Conservation (phyloP, 2,797 vertebrate genomes). For the Gorsachius magnificus region DNA sequence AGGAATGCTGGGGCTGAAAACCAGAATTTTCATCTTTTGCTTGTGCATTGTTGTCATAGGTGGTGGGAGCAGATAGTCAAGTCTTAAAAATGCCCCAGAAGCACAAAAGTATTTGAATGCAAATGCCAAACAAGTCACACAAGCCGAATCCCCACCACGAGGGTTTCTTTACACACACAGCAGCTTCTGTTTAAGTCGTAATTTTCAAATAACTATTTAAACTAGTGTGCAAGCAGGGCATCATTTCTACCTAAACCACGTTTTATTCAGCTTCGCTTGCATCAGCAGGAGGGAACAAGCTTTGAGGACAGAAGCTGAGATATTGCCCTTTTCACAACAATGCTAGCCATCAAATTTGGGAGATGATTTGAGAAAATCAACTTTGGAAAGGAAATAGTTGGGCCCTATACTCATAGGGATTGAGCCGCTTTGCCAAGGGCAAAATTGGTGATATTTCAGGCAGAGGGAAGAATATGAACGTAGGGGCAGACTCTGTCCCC, state of each 20-base stretch:
- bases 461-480: not conserved
- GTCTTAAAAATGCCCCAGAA: slow-evolving; percentile 3
- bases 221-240: not conserved
- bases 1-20: slow-evolving; percentile 45
- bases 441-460: not conserved
- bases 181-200: not conserved
- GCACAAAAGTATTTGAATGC: slow-evolving; percentile 44
- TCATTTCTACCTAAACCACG: not conserved
- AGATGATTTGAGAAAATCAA: not conserved
- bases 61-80: not conserved
- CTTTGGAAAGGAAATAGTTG: not conserved
- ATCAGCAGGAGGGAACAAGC: not conserved
- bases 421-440: not conserved
- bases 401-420: not conserved
- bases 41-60: not conserved
- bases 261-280: not conserved
- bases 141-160: not conserved
- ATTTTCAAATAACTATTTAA: slow-evolving; percentile 23
- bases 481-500: accelerated
- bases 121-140: slow-evolving; percentile 25
- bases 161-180: not conserved
- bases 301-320: not conserved
- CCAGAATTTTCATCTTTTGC: slow-evolving; percentile 15
- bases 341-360: not conserved
- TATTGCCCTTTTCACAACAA: not conserved